phyloP scores from a whole-genome alignment of 2,888 invertebrate genomes.

The Drosophila stalkeri region DNA sequence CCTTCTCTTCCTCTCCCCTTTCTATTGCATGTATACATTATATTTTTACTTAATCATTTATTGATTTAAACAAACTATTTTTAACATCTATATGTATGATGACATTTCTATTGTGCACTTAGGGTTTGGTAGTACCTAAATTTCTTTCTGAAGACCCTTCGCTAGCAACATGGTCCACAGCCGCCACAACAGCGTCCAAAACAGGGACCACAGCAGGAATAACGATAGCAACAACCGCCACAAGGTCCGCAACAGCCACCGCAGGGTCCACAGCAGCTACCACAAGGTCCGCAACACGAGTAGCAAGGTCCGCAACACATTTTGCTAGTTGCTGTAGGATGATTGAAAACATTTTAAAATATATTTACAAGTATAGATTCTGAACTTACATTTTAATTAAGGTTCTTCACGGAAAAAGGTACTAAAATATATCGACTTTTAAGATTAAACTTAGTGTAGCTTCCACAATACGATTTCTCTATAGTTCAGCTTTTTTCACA shows the following conservation, averaged over 20 bases:
- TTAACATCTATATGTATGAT: not conserved
- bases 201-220: slow-evolving; percentile 9
- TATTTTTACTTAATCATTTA: not conserved
- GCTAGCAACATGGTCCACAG: not conserved
- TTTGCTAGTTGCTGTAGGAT: not conserved
- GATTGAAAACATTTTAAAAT: not conserved
- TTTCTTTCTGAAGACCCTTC: not conserved
- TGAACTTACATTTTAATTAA: not conserved
- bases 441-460: not conserved
- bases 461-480: not conserved
- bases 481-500: not conserved
- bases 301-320: slow-evolving; percentile 14
- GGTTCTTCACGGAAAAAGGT: slow-evolving; percentile 9
- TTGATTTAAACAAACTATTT: not conserved
- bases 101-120: not conserved
- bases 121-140: not conserved
- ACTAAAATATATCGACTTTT: not conserved
- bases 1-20: too few relatives aligned
- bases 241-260: slow-evolving; percentile 1
- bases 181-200: not conserved
- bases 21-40: too few relatives aligned
- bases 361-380: too few relatives aligned
- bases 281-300: slow-evolving; percentile 1
- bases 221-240: not conserved
- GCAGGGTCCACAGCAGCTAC: not conserved